A percentile compares a stretch with the other conserved stretches of the same genome.
Evolutionary conservation across 2,888 invertebrate species (phyloP).

Genomic region (Chalcis sispes): DNA sequence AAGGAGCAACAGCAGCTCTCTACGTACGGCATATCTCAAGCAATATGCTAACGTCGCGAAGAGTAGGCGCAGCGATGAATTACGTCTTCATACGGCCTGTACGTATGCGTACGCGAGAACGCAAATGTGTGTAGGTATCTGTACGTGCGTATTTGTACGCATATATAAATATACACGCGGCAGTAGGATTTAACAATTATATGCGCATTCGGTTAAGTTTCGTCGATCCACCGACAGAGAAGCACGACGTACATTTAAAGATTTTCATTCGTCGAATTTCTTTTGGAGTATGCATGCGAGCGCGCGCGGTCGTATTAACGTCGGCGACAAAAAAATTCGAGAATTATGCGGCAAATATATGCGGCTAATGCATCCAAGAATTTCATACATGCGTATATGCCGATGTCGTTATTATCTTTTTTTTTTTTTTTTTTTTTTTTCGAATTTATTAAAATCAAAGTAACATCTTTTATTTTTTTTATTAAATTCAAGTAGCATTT

Average conservation of each 20-base stretch:
- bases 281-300: background rate
- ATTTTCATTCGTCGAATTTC: slow-evolving; percentile 32
- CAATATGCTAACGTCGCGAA: slow-evolving; percentile 64
- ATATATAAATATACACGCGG: too few species aligned
- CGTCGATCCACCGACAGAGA: background rate
- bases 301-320: background rate
- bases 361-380: too few species aligned
- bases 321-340: too few species aligned
- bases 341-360: too few species aligned
- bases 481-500: too few species aligned
- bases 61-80: slow-evolving; percentile 68
- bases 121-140: background rate
- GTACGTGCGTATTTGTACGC: too few species aligned
- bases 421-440: background rate
- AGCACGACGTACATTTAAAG: background rate
- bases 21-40: slow-evolving; percentile 60
- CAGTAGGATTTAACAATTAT: slow-evolving; percentile 30
- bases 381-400: too few species aligned
- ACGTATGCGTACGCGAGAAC: slow-evolving; percentile 29
- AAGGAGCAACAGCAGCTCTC: too few species aligned
- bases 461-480: too few species aligned
- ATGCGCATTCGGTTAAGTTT: slow-evolving; percentile 21
- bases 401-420: too few species aligned
- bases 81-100: slow-evolving; percentile 68
- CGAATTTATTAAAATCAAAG: too few species aligned